phyloP scores from a whole-genome alignment of 2,797 vertebrate species.

The Pseudochirops corinnae region DNA sequence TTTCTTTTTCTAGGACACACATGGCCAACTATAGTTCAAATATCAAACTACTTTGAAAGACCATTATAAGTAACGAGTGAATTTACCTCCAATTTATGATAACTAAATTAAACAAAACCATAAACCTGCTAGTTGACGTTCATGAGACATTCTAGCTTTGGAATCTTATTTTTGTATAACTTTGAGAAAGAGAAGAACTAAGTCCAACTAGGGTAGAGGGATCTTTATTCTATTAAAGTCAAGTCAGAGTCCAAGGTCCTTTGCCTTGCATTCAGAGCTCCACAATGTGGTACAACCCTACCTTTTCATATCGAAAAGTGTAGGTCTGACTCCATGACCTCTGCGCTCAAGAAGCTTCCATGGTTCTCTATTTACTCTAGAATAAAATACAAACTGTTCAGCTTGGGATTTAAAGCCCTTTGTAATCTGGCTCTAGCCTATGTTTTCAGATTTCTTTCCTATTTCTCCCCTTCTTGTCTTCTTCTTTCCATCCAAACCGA shows the following conservation, averaged over 20 bases:
- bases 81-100: slow-evolving; percentile 15
- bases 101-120: not conserved
- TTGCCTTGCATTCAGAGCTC: not conserved
- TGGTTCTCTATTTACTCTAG: not conserved
- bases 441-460: not conserved
- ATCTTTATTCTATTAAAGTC: not conserved
- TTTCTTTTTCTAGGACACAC: not conserved
- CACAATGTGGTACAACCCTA: not conserved
- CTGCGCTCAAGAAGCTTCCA: not conserved
- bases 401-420: not conserved
- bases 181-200: not conserved
- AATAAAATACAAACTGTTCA: not conserved
- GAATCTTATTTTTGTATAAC: not conserved
- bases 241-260: not conserved
- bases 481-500: too few species aligned
- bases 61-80: not conserved
- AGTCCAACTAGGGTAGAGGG: not conserved
- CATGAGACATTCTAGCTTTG: not conserved
- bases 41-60: slow-evolving; percentile 19
- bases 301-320: not conserved
- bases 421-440: not conserved
- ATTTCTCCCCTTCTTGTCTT: not conserved
- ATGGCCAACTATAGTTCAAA: not conserved
- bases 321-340: not conserved
- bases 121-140: not conserved